phyloP scores from a whole-genome alignment of 2,797 vertebrate genomes.

The Crocidura indochinensis region DNA sequence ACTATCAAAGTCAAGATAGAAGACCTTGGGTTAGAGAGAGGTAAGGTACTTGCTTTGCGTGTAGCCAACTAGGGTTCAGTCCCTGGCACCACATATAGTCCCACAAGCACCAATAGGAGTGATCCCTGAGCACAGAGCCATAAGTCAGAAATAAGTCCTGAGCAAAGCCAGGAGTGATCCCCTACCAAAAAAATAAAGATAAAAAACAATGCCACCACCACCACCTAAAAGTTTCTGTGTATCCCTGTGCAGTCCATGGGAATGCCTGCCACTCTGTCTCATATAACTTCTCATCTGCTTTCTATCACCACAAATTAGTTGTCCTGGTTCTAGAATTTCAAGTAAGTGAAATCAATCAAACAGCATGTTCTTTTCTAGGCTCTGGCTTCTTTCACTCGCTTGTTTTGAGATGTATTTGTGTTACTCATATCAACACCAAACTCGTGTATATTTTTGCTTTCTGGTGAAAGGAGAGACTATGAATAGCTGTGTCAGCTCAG shows the following conservation, averaged over 20 bases:
- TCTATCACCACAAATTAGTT: conserved; percentile 59
- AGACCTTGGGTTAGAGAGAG: neutral
- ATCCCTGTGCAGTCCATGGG: neutral
- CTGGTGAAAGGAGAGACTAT: neutral
- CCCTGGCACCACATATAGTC: too few relatives aligned
- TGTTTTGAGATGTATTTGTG: conserved; percentile 47
- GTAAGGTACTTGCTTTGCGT: too few relatives aligned
- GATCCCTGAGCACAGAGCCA: too few relatives aligned
- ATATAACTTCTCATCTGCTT: conserved; percentile 51
- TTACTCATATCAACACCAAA: conserved; percentile 49
- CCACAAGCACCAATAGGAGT: too few relatives aligned
- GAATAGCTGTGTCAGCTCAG: neutral
- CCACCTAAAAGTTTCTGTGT: neutral
- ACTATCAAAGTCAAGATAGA: neutral
- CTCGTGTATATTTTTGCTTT: neutral
- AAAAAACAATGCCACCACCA: neutral
- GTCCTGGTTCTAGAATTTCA: conserved; percentile 64
- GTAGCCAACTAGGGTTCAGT: too few relatives aligned
- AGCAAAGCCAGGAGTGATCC: too few relatives aligned
- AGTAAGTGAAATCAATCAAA: conserved; percentile 60
- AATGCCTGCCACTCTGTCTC: neutral
- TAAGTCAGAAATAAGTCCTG: too few relatives aligned
- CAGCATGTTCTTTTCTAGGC: conserved; percentile 20
- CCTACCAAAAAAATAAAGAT: too few relatives aligned
- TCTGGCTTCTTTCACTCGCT: conserved; percentile 74